Evolutionary conservation across 2,797 vertebrate species (phyloP).

Genomic region (Micropoecilia bifurca): DNA sequence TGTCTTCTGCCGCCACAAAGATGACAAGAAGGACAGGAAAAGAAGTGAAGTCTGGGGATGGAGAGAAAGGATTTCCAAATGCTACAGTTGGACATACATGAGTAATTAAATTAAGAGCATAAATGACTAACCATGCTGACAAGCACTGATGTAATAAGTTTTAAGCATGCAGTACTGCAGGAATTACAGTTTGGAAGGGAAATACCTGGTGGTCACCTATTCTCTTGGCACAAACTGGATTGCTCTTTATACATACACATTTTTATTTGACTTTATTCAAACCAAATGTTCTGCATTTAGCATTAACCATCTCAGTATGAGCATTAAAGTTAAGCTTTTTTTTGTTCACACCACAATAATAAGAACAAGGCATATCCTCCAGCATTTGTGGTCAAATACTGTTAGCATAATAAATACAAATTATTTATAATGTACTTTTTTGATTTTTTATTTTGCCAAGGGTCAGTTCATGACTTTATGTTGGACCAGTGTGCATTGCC

Average conservation of each 20-base stretch:
- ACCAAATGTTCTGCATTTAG: not conserved
- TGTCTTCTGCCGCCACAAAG: conserved; percentile 80
- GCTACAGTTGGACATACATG: conserved; percentile 59
- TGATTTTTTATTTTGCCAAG: no score
- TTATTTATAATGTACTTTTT: no score
- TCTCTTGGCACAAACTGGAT: conserved; percentile 45
- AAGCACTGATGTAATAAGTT: conserved; percentile 61
- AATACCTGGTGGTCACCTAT: conserved; percentile 50
- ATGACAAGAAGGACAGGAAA: conserved; percentile 75
- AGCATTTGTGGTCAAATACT: not conserved
- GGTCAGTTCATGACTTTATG: no score
- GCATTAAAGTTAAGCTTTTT: no score
- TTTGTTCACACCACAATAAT: not conserved
- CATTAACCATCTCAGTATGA: not conserved
- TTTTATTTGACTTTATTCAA: not conserved
- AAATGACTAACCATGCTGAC: conserved; percentile 54
- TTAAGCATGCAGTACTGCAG: conserved; percentile 43
- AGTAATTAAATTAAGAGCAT: conserved; percentile 61
- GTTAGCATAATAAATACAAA: no score
- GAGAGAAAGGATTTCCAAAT: conserved; percentile 63
- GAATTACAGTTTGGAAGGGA: conserved; percentile 60
- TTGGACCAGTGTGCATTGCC: no score
- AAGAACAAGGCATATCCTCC: not conserved
- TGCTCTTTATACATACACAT: not conserved
- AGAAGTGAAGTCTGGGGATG: conserved; percentile 49